Conservation (phyloP, 2,113 vertebrate species). For the Heloderma charlesbogerti region DNA sequence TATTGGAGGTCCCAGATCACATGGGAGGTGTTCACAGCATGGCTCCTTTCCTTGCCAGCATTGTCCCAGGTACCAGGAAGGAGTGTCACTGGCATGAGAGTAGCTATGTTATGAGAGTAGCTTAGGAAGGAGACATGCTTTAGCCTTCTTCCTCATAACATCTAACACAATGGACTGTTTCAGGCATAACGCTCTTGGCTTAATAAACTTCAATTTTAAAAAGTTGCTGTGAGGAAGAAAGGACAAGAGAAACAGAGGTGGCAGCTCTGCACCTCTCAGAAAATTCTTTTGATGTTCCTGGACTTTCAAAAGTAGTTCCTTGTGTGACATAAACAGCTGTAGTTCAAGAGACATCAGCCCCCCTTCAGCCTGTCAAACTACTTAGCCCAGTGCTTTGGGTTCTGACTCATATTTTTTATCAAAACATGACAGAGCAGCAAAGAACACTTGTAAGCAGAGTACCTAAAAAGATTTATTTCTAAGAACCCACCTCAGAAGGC, state of each 20-base stretch:
- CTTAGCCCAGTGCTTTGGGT: not conserved
- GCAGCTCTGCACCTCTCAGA: too few species aligned
- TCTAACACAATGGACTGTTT: not conserved
- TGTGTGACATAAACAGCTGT: not conserved
- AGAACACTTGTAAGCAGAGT: too few species aligned
- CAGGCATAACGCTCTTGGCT: not conserved
- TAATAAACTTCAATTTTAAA: not conserved
- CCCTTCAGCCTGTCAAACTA: not conserved
- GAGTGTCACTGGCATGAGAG: not conserved
- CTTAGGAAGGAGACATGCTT: not conserved
- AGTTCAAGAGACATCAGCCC: not conserved
- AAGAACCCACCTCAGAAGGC: fast-evolving
- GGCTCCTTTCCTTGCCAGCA: not conserved
- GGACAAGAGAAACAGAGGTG: not conserved
- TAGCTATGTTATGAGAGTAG: too few species aligned
- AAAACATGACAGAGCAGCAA: conserved; percentile 12
- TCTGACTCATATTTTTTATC: not conserved
- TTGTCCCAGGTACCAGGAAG: not conserved
- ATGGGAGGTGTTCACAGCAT: not conserved
- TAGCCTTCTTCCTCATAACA: not conserved
- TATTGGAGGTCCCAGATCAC: not conserved
- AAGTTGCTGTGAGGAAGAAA: not conserved
- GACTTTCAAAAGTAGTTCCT: not conserved
- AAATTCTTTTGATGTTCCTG: not conserved
- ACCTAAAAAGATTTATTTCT: not conserved